A percentile compares a stretch with the other conserved stretches of the same genome.
phyloP scores from a whole-genome alignment of 2,113 vertebrate species.

The Pheucticus melanocephalus region DNA sequence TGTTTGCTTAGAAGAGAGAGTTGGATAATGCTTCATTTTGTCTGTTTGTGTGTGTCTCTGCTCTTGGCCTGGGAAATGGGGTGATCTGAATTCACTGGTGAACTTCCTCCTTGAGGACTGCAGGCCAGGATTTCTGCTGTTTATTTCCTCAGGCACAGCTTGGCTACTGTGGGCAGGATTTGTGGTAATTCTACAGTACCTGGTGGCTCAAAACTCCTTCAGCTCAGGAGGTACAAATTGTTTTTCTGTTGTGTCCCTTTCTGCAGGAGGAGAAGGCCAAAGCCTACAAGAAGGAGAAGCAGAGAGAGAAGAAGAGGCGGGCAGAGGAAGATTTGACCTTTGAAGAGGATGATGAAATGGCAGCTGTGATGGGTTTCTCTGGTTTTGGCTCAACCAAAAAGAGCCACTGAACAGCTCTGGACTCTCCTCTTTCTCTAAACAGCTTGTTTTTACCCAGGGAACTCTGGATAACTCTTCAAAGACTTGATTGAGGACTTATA shows the following conservation, averaged over 20 bases:
- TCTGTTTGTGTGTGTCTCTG: not conserved
- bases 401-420: slow-evolving; percentile 81
- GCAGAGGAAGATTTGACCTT: slow-evolving; percentile 91
- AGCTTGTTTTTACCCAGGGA: slow-evolving; percentile 59
- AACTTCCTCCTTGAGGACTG: not conserved
- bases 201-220: not conserved
- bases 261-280: slow-evolving; percentile 96
- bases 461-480: slow-evolving; percentile 55
- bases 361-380: slow-evolving; percentile 98
- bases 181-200: not conserved
- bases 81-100: not conserved
- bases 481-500: slow-evolving; percentile 48
- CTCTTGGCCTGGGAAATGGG: not conserved
- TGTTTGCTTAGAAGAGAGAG: not conserved
- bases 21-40: not conserved
- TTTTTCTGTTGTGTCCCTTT: not conserved
- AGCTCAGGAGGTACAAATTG: not conserved
- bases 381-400: slow-evolving; percentile 95
- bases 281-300: slow-evolving; percentile 97
- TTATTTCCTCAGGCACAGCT: not conserved
- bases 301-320: slow-evolving; percentile 91
- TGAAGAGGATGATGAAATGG: slow-evolving; percentile 97
- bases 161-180: not conserved
- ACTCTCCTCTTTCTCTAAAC: slow-evolving; percentile 34
- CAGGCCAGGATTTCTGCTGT: not conserved